Evolutionary conservation across 2,888 invertebrate genomes (phyloP).

Genomic region (Operophtera brumata): DNA sequence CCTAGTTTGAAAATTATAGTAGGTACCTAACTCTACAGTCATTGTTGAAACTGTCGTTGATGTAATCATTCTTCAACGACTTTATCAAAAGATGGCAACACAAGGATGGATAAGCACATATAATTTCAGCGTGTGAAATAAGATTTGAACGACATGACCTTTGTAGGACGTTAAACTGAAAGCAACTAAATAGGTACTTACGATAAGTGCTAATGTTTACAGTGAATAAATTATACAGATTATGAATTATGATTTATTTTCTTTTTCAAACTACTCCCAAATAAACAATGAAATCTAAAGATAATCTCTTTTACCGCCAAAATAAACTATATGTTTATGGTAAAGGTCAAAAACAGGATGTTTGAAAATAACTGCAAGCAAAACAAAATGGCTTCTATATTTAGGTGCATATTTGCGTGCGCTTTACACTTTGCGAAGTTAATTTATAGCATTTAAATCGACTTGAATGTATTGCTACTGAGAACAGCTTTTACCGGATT

Average conservation of each 20-base stretch:
- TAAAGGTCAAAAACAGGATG: constrained; percentile 36
- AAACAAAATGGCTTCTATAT: constrained; percentile 52
- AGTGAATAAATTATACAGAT: constrained; percentile 3
- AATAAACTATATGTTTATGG: constrained; percentile 11
- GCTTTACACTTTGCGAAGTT: constrained; percentile 36
- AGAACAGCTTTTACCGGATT: too few species aligned
- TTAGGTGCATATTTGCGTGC: constrained; percentile 37
- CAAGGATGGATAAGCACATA: too few species aligned
- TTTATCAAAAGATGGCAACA: too few species aligned
- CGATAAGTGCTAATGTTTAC: constrained; percentile 5
- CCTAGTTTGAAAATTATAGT: too few species aligned
- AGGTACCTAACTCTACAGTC: too few species aligned
- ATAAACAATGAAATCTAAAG: not conserved
- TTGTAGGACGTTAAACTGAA: constrained; percentile 36
- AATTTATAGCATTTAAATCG: not conserved
- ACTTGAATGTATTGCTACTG: too few species aligned
- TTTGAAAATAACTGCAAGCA: constrained; percentile 40
- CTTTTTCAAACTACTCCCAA: constrained; percentile 8
- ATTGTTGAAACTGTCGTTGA: too few species aligned
- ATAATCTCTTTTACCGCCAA: not conserved
- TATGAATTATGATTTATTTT: constrained; percentile 13
- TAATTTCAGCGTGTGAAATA: constrained; percentile 34
- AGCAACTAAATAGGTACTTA: too few species aligned
- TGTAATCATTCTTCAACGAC: too few species aligned
- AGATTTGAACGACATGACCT: constrained; percentile 33